Evolutionary conservation across 2,888 invertebrate species (phyloP), one percentile per base, ranked within the genome.

Genomic region (Polydrusus tereticollis): DNA sequence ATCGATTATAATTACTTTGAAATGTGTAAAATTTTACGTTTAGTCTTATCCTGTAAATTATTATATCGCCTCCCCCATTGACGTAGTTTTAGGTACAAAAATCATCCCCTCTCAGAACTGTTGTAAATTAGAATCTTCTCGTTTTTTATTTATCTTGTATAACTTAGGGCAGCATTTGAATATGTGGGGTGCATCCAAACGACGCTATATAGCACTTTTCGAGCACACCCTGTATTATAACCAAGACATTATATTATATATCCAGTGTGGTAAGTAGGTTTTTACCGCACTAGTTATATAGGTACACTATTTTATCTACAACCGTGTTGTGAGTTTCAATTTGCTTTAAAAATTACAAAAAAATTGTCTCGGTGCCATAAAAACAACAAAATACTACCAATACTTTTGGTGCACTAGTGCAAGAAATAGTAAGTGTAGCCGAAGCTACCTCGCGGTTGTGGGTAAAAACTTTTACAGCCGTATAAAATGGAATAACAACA

Each of bases 1-100:
- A 59, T 1, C 26, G 3, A 62, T 20, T 60, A 21, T 65, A 50
- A 38, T 65, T 41, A 57, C n/a, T 66, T 66, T 16, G 26, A 41
- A 66, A 66, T 36, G 16, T 45, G 33, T 23, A 64, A 36, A 65
- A 65, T 38, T 18, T 50, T 58, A 18, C 16, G 26, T 67, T 58
- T 58, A 26, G 47, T n/a, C 41, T 47, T 67, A 69, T 69, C 63
- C 63, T 69, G 69, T 69, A 69, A 69, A 69, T 69, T 69, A 57
- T 55, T 55, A 45, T 21, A 67, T 47, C 41, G 52, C 55, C 29
- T 33, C 20, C 29, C 45, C 20, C 33, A 63, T 63, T 45, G 45
- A 69, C n/a, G 57, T 69, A 69, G 69, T 33, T 47, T 58, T 69
- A 69, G 69, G 18, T n/a, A 18, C 36, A 63, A 21, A 63, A 47